Evolutionary conservation across 2,113 vertebrate species (phyloP), one percentile per base, ranked within the genome.

Genomic region (Trematocara marginatum): DNA sequence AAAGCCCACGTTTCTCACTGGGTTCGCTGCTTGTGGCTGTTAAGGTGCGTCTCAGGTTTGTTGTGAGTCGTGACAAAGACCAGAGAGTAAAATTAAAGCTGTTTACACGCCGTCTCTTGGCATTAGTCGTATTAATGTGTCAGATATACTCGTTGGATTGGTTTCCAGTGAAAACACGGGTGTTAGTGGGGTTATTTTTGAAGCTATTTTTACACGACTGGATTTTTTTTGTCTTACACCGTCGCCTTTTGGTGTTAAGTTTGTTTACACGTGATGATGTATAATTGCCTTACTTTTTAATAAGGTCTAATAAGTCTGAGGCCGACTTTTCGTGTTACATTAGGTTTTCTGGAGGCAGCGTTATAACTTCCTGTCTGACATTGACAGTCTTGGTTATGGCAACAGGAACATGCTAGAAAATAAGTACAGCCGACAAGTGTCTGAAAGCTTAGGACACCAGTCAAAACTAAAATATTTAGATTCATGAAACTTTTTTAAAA

Each of bases 31-130:
- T 2, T 64, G 64, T 69, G 11, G n/a, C 35, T 31, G 54, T 42
- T n/a, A 23, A 69, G 52, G 64, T 49, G 59, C 40, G n/a, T 69
- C 53, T 61, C n/a, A 4, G 18, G 15, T 8, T 83, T 35, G 56
- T n/a, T 78, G 35, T 34, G 69, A 66, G 64, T 91, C 86, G 89
- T 90, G 92, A 92, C 86, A 79, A 56, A 59, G 54, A 23, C 7
- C 4, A 59, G 47, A 74, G 42, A 31, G 42, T 15, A 49, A 31
- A 18, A 76, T 11, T 76, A 49, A 76, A 71, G 1, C 38, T 26
- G 12, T 45, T 71, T 29, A 51, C 71, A 34, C 69, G 4, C 26
- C 6, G n/a, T 51, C 45, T 76, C 45, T 59, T 47, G 53, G 13
- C n/a, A 13, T 59, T 47, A 29, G 69, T 10, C 29, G 20, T 26